Percentiles rank a stretch among this genome's conserved stretches.
Evolutionary conservation across 2,888 invertebrate species (phyloP).

Genomic region (Biston stratarius): DNA sequence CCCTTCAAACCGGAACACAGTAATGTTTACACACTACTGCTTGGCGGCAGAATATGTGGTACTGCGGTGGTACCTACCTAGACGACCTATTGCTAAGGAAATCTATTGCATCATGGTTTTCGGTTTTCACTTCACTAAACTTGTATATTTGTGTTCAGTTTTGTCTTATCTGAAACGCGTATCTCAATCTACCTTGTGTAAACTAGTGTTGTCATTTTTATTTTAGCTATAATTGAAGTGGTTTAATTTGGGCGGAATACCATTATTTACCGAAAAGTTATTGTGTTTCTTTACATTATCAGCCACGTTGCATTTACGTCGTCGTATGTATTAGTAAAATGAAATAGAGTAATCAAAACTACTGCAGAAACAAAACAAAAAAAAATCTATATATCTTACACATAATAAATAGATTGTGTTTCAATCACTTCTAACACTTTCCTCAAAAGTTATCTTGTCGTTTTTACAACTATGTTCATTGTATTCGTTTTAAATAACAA

Average conservation of each 20-base stretch:
- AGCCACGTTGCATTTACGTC: background rate
- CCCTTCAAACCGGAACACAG: no score
- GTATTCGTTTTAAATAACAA: background rate
- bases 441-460: background rate
- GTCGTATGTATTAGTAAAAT: background rate
- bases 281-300: slow-evolving; percentile 1
- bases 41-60: no score
- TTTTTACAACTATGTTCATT: background rate
- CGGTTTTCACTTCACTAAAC: slow-evolving; percentile 26
- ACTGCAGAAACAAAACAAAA: no score
- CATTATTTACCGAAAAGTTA: slow-evolving; percentile 1
- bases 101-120: slow-evolving; percentile 39
- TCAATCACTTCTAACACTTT: background rate
- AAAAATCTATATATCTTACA: background rate
- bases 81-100: no score
- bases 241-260: slow-evolving; percentile 19
- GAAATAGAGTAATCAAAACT: background rate
- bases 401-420: background rate
- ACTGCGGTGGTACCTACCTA: no score
- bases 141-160: slow-evolving; percentile 28
- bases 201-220: slow-evolving; percentile 16
- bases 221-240: slow-evolving; percentile 21
- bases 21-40: no score
- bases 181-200: slow-evolving; percentile 13
- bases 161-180: slow-evolving; percentile 14